Evolutionary conservation across 1,140 invertebrate genomes (phyloP).

Genomic region (Condylostylus longicornis): DNA sequence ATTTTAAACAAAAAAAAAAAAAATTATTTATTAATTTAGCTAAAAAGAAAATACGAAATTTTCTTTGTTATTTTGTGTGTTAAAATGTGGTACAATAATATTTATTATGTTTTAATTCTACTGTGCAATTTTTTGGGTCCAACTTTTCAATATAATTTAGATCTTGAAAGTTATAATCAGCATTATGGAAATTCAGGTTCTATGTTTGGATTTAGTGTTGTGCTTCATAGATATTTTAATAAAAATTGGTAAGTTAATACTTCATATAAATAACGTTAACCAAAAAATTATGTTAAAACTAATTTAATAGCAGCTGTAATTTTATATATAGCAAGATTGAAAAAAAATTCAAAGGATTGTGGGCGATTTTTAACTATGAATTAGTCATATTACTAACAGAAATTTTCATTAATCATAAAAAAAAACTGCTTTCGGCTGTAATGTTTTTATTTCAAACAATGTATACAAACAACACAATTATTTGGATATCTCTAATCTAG

Average conservation of each 20-base stretch:
- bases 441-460: too few relatives aligned
- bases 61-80: too few relatives aligned
- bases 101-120: too few relatives aligned
- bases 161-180: constrained; percentile 26
- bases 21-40: too few relatives aligned
- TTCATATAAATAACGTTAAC: constrained; percentile 12
- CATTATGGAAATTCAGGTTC: constrained; percentile 20
- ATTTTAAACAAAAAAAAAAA: too few relatives aligned
- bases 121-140: too few relatives aligned
- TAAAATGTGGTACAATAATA: too few relatives aligned
- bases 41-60: too few relatives aligned
- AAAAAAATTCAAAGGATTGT: constrained; percentile 10
- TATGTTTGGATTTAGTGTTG: constrained; percentile 31
- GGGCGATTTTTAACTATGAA: constrained; percentile 12
- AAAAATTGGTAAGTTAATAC: constrained; percentile 17
- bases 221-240: constrained; percentile 19
- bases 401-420: constrained; percentile 10
- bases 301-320: not conserved
- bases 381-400: constrained; percentile 3
- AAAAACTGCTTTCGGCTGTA: too few relatives aligned
- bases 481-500: too few relatives aligned
- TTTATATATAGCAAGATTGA: constrained; percentile 6
- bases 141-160: constrained; percentile 31
- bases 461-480: too few relatives aligned
- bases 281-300: constrained; percentile 9